Conservation (phyloP, 2,113 vertebrate species). For the Anguilla rostrata region DNA sequence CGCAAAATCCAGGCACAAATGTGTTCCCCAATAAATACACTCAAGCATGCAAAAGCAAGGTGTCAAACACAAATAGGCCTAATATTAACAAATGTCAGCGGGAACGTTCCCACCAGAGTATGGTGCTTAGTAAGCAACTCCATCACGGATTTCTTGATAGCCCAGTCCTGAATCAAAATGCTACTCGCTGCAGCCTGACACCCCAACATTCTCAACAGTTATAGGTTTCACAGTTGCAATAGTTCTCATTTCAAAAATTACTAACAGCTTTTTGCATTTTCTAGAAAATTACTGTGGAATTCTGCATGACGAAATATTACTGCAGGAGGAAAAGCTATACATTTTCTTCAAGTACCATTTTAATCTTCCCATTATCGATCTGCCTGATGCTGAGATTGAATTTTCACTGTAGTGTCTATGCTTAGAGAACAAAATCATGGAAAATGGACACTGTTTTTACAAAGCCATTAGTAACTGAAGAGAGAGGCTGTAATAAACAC, state of each 20-base stretch:
- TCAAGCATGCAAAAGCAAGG: background rate
- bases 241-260: background rate
- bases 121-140: background rate
- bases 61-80: background rate
- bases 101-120: background rate
- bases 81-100: background rate
- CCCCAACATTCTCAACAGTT: background rate
- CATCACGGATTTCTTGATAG: slow-evolving; percentile 3
- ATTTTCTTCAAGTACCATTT: background rate
- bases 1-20: background rate
- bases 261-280: slow-evolving; percentile 8
- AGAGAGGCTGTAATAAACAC: background rate
- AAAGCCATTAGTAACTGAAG: slow-evolving; percentile 14
- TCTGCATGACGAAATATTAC: background rate
- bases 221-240: background rate
- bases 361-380: background rate
- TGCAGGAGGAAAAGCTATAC: background rate
- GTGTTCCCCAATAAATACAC: background rate
- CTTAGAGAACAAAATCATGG: background rate
- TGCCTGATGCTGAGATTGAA: background rate
- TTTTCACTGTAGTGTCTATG: background rate
- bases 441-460: background rate
- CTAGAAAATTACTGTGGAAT: background rate
- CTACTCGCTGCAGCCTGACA: background rate
- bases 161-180: slow-evolving; percentile 28